These are phyloP conservation scores for Babylonia areolata DNA, from an alignment of 1,140 invertebrate species.

Conservation along the genomic window DNA sequence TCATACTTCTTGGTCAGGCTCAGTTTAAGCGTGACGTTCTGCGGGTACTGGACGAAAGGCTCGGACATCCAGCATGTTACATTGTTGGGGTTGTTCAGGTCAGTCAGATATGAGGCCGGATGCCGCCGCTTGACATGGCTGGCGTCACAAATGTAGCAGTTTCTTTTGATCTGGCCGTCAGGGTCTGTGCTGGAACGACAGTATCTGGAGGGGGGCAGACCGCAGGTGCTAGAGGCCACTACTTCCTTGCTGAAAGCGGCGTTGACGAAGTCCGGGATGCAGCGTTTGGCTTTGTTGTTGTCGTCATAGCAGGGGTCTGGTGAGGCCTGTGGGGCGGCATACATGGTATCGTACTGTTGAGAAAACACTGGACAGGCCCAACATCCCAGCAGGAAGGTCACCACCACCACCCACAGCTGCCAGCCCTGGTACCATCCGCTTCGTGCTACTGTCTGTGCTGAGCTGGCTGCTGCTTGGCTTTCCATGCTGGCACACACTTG, in stretches of 20 bases:
- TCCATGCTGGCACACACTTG: no score
- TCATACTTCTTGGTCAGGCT: slow-evolving; percentile 93
- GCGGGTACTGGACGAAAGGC: slow-evolving; percentile 69
- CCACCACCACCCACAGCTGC: neutral
- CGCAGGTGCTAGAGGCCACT: slow-evolving; percentile 92
- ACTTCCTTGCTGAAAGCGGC: slow-evolving; percentile 94
- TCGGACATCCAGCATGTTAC: slow-evolving; percentile 96
- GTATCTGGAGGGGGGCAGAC: slow-evolving; percentile 77
- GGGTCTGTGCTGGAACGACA: slow-evolving; percentile 66
- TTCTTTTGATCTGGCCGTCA: slow-evolving; percentile 76
- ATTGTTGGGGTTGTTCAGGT: slow-evolving; percentile 97
- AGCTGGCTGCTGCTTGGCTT: neutral
- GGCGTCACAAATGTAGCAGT: slow-evolving; percentile 93
- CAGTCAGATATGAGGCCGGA: slow-evolving; percentile 90
- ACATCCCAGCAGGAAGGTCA: neutral
- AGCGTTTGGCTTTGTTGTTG: slow-evolving; percentile 62
- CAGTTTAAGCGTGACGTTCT: slow-evolving; percentile 73
- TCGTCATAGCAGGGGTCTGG: slow-evolving; percentile 93
- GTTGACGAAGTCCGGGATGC: slow-evolving; percentile 95
- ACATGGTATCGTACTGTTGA: slow-evolving; percentile 77
- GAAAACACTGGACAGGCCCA: neutral
- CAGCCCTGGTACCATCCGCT: no score
- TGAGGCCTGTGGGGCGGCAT: slow-evolving; percentile 70
- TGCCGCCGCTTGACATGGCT: slow-evolving; percentile 85
- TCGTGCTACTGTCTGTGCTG: neutral